Evolutionary conservation across 1,140 invertebrate species (phyloP), one percentile per base, ranked within the genome.

Genomic region (Heliothis virescens): DNA sequence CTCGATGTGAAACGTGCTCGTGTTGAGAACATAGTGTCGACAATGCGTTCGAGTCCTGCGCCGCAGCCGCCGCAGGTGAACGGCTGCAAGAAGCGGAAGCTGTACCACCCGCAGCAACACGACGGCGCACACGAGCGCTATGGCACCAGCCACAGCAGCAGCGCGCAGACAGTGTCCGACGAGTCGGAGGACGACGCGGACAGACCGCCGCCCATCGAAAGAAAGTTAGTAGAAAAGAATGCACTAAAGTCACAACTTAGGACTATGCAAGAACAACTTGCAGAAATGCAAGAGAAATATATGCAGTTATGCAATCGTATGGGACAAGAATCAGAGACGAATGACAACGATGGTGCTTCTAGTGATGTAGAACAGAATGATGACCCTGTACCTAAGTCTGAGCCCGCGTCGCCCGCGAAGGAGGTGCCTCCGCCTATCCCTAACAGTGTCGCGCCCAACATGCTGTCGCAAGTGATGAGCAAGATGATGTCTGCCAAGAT

Each of bases 51-150:
- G 83, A 98, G 97, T 86, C 97, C 98, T 9, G 96, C 96, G 29
- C 95, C 97, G n/a, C 95, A 97, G 59, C 95, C 96, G 76, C 95
- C 96, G 5, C 96, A 96, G 91, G 97, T 98, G 75, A 98, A 98
- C 92, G 98, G 98, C 57, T 99, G 98, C 95, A 99, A 99, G 92
- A 99, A 99, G 95, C 96, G 99, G 21, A 99, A 99, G 94, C 95
- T 99, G n/a, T 99, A 99, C 91, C 98, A 99, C 86, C 99, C 99
- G 1, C 98, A 99, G 90, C 98, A 99, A 87, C 98, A 99, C 90
- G 98, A 98, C 88, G 97, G 95, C 50, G 93, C 91, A 15, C 96
- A 96, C 26, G 96, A 97, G 82, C 93, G 97, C 21, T 97, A 97
- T 88, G 91, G 91, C 3, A 87, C 87, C 95, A 95, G 86, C 91